phyloP scores from a whole-genome alignment of 2,797 vertebrate species.

The Tachyglossus aculeatus region DNA sequence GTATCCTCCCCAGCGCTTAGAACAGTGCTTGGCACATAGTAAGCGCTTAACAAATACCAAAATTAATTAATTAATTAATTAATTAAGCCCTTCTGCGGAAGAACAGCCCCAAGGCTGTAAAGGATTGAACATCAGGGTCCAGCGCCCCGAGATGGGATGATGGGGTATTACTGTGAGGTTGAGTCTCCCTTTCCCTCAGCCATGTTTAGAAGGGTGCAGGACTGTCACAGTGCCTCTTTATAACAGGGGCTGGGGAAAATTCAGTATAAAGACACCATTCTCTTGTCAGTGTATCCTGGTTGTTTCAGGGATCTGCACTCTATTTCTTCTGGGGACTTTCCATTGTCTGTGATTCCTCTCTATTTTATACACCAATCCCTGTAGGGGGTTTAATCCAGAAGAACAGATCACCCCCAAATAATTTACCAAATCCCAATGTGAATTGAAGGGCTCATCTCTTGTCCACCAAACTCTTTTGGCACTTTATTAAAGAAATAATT shows the following conservation, averaged over 20 bases:
- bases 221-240: neutral
- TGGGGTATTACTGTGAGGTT: neutral
- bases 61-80: too few relatives aligned
- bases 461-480: slow-evolving; percentile 62
- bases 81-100: too few relatives aligned
- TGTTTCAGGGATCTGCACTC: slow-evolving; percentile 34
- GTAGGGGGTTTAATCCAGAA: slow-evolving; percentile 70
- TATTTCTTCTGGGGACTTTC: slow-evolving; percentile 34
- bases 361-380: slow-evolving; percentile 63
- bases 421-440: slow-evolving; percentile 65
- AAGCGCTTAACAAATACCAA: too few relatives aligned
- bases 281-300: slow-evolving; percentile 31
- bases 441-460: slow-evolving; percentile 66
- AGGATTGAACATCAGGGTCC: fast-evolving
- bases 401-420: slow-evolving; percentile 68
- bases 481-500: slow-evolving; percentile 60
- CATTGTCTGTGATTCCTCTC: slow-evolving; percentile 64
- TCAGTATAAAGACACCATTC: too few relatives aligned
- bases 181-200: neutral
- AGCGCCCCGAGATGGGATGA: fast-evolving
- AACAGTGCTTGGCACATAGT: too few relatives aligned
- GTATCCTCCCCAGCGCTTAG: too few relatives aligned
- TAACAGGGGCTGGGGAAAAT: too few relatives aligned
- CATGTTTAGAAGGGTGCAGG: neutral
- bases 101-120: too few relatives aligned